These are phyloP conservation scores for Tribolium madens DNA, from an alignment of 1,140 invertebrate genomes.

Conservation along the genomic window DNA sequence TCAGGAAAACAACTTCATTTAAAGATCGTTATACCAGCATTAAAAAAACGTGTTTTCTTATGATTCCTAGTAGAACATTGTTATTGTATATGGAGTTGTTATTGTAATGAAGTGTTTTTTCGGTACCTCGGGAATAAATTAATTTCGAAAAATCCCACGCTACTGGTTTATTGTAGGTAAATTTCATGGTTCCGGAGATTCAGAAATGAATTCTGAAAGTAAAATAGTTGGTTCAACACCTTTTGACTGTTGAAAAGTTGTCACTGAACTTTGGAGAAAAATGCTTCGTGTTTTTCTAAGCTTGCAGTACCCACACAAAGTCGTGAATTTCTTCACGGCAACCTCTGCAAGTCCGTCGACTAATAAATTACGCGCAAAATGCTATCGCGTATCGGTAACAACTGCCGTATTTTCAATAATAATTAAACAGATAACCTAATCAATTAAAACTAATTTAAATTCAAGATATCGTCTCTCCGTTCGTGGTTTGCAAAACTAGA, in stretches of 20 bases:
- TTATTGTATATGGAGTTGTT: constrained; percentile 9
- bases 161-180: constrained; percentile 21
- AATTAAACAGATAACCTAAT: constrained; percentile 59
- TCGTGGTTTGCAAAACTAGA: constrained; percentile 52
- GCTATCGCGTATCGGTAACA: constrained; percentile 47
- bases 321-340: background rate
- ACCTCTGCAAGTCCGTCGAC: background rate
- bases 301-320: background rate
- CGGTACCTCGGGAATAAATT: constrained; percentile 27
- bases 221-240: too few relatives aligned
- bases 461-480: constrained; percentile 40
- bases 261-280: too few relatives aligned
- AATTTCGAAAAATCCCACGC: constrained; percentile 27
- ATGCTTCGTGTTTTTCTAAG: too few relatives aligned
- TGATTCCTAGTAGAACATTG: constrained; percentile 6
- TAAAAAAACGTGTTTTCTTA: background rate
- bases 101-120: constrained; percentile 24
- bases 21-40: background rate
- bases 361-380: constrained; percentile 52
- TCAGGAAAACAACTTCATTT: background rate
- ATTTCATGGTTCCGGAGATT: background rate
- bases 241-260: too few relatives aligned
- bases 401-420: constrained; percentile 54
- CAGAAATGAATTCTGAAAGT: too few relatives aligned
- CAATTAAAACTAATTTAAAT: constrained; percentile 57